Percentiles rank a stretch among this genome's conserved stretches.
Conservation (phyloP, 2,888 invertebrate genomes). For the Coelinius sp. region DNA sequence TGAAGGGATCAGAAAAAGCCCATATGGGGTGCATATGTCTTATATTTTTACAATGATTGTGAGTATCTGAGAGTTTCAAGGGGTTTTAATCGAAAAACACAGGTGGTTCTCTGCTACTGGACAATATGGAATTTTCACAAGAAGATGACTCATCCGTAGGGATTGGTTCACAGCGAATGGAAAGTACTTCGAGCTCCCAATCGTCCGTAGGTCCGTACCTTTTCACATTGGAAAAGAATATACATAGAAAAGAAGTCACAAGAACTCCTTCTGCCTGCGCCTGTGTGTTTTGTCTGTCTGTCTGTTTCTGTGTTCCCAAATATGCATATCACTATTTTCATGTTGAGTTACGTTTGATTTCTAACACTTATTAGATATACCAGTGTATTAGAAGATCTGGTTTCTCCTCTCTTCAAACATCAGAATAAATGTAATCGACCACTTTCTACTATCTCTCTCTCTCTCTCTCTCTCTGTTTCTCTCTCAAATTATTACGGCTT, state of each 20-base stretch:
- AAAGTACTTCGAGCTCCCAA: slow-evolving; percentile 67
- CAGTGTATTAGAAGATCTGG: slow-evolving; percentile 7
- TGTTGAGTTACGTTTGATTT: background rate
- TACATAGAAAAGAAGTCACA: slow-evolving; percentile 16
- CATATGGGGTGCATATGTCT: background rate
- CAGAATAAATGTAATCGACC: background rate
- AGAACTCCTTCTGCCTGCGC: slow-evolving; percentile 48
- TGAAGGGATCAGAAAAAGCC: background rate
- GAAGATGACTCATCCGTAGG: slow-evolving; percentile 69
- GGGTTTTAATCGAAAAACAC: slow-evolving; percentile 56
- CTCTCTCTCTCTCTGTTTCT: no score
- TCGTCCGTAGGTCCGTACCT: slow-evolving; percentile 70
- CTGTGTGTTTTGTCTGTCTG: slow-evolving; percentile 60
- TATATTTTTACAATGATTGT: slow-evolving; percentile 6
- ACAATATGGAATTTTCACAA: slow-evolving; percentile 70
- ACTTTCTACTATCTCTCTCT: background rate
- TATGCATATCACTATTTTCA: slow-evolving; percentile 57
- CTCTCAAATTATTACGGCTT: slow-evolving; percentile 8
- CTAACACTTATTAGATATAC: background rate
- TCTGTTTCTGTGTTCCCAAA: slow-evolving; percentile 49
- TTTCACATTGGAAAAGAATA: slow-evolving; percentile 50
- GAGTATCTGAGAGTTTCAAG: slow-evolving; percentile 20
- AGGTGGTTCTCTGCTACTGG: slow-evolving; percentile 70
- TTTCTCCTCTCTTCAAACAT: background rate
- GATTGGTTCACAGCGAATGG: slow-evolving; percentile 68